These are phyloP conservation scores for Melanchra persicariae DNA, from an alignment of 2,888 invertebrate genomes.

Conservation along the genomic window DNA sequence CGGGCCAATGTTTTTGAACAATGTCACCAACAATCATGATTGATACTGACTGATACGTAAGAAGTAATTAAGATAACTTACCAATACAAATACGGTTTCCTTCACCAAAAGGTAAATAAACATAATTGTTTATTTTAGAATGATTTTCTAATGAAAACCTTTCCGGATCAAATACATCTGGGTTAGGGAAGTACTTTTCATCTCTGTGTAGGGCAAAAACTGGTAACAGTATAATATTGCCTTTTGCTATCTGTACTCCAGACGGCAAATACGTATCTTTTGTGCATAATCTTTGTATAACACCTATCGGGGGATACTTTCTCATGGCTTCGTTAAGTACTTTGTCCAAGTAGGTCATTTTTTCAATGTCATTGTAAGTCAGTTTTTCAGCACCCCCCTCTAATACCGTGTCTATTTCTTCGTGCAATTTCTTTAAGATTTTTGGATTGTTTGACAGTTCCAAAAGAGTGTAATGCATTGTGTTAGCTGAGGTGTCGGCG, in stretches of 20 bases:
- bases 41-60: not conserved
- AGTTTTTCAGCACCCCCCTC: slow-evolving; percentile 70
- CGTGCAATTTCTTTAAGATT: slow-evolving; percentile 77
- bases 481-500: slow-evolving; percentile 82
- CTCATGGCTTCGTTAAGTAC: slow-evolving; percentile 80
- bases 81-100: slow-evolving; percentile 89
- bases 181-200: slow-evolving; percentile 78
- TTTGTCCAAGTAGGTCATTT: slow-evolving; percentile 82
- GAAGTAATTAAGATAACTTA: slow-evolving; percentile 67
- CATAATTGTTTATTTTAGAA: slow-evolving; percentile 73
- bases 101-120: slow-evolving; percentile 87
- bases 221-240: slow-evolving; percentile 68
- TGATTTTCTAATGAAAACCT: slow-evolving; percentile 80
- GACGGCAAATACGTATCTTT: slow-evolving; percentile 74
- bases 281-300: slow-evolving; percentile 75
- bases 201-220: slow-evolving; percentile 80
- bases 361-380: slow-evolving; percentile 76
- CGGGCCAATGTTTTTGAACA: not conserved
- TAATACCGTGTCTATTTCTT: slow-evolving; percentile 81
- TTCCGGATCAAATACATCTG: slow-evolving; percentile 85
- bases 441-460: slow-evolving; percentile 80
- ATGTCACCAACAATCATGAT: not conserved
- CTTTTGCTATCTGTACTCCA: slow-evolving; percentile 73
- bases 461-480: slow-evolving; percentile 80
- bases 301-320: slow-evolving; percentile 79